phyloP scores from a whole-genome alignment of 2,888 invertebrate genomes.

The Sarcophaga subvicina region DNA sequence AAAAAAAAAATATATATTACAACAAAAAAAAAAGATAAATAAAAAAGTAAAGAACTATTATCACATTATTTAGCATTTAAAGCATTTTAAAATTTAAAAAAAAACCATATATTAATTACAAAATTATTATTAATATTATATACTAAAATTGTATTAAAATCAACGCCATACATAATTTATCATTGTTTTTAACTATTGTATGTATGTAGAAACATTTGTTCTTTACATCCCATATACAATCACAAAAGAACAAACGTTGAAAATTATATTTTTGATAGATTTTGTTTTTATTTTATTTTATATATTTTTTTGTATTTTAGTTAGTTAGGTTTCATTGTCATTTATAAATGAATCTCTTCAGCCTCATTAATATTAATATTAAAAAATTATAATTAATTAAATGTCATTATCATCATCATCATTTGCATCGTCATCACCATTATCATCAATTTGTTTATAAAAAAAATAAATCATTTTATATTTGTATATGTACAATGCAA shows the following conservation, averaged over 20 bases:
- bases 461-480: slow-evolving; percentile 43
- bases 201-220: neutral
- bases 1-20: slow-evolving; percentile 34
- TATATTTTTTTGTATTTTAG: slow-evolving; percentile 32
- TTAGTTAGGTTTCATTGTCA: slow-evolving; percentile 46
- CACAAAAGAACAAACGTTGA: slow-evolving; percentile 1
- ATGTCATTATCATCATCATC: slow-evolving; percentile 34
- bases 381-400: slow-evolving; percentile 23
- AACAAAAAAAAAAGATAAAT: neutral
- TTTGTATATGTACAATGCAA: slow-evolving; percentile 47
- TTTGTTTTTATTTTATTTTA: slow-evolving; percentile 42
- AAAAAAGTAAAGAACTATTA: neutral
- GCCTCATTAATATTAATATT: slow-evolving; percentile 42
- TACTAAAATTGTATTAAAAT: slow-evolving; percentile 54
- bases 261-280: slow-evolving; percentile 39
- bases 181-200: slow-evolving; percentile 32
- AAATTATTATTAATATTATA: slow-evolving; percentile 32
- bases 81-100: neutral
- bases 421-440: slow-evolving; percentile 32
- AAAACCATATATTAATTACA: slow-evolving; percentile 35
- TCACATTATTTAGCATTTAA: slow-evolving; percentile 25
- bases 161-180: slow-evolving; percentile 54
- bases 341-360: slow-evolving; percentile 8
- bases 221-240: neutral
- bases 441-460: slow-evolving; percentile 1